phyloP scores from a whole-genome alignment of 2,797 vertebrate genomes.

The Dipus sagitta region DNA sequence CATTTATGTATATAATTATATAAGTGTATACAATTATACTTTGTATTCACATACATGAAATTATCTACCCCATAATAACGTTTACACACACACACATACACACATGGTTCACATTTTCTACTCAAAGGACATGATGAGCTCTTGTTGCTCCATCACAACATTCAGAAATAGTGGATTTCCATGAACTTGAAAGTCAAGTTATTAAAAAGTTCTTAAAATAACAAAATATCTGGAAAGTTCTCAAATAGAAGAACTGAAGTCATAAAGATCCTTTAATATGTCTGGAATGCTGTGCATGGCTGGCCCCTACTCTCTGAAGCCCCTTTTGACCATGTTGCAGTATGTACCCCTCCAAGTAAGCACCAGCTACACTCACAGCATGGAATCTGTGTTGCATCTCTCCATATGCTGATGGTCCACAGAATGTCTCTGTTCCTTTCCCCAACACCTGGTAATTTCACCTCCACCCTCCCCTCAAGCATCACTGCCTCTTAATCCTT shows the following conservation, averaged over 20 bases:
- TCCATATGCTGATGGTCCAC: not conserved
- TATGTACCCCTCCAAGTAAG: not conserved
- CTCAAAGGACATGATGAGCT: not conserved
- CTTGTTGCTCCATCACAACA: not conserved
- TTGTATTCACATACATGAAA: not conserved
- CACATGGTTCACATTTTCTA: not conserved
- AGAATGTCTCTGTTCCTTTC: not conserved
- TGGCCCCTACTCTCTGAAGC: not conserved
- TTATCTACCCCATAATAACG: not conserved
- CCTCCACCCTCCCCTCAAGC: not conserved
- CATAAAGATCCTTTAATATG: not conserved
- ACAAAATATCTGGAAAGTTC: not conserved
- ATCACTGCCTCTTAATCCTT: not conserved
- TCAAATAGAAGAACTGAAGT: constrained; percentile 30
- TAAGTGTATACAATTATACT: not conserved
- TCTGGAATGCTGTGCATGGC: not conserved
- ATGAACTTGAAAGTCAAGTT: not conserved
- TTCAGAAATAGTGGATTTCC: constrained; percentile 28
- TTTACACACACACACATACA: not conserved
- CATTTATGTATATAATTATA: not conserved
- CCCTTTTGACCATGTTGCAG: not conserved
- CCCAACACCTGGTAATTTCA: not conserved
- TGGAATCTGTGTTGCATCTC: not conserved
- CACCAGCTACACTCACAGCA: too few relatives aligned
- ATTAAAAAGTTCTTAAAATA: not conserved